phyloP scores from a whole-genome alignment of 2,797 vertebrate species.

The Pagetopsis macropterus region DNA sequence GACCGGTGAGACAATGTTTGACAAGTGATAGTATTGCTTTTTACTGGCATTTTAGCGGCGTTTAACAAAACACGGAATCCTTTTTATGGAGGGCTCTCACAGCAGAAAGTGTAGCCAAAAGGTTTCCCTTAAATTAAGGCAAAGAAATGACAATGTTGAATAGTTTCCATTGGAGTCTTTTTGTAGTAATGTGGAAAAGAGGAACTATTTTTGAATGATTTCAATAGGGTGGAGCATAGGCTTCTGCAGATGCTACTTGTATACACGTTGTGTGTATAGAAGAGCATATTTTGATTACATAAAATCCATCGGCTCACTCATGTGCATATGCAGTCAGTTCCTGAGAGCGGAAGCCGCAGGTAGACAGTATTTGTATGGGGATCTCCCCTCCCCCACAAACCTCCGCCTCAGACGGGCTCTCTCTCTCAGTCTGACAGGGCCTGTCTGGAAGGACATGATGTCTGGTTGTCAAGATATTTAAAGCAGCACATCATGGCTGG shows the following conservation, averaged over 20 bases:
- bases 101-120: background rate
- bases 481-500: conserved; percentile 59
- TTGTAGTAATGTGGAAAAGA: background rate
- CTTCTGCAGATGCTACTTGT: background rate
- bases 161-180: background rate
- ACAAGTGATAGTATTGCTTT: conserved; percentile 10
- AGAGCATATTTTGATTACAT: conserved; percentile 15
- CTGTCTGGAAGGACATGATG: conserved; percentile 69
- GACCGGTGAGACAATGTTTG: conserved; percentile 42
- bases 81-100: background rate
- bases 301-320: conserved; percentile 27
- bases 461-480: conserved; percentile 72
- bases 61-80: background rate
- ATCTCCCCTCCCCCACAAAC: conserved; percentile 66
- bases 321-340: conserved; percentile 50
- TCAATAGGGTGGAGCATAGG: background rate
- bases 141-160: background rate
- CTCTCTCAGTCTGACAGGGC: conserved; percentile 49
- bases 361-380: conserved; percentile 57
- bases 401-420: conserved; percentile 53
- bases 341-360: conserved; percentile 69
- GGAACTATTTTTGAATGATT: background rate
- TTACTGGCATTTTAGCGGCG: background rate
- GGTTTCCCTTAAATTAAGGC: background rate
- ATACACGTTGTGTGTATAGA: background rate